Base-by-base conservation (phyloP, 2,113 vertebrate genomes). In the Alces alces region DNA sequence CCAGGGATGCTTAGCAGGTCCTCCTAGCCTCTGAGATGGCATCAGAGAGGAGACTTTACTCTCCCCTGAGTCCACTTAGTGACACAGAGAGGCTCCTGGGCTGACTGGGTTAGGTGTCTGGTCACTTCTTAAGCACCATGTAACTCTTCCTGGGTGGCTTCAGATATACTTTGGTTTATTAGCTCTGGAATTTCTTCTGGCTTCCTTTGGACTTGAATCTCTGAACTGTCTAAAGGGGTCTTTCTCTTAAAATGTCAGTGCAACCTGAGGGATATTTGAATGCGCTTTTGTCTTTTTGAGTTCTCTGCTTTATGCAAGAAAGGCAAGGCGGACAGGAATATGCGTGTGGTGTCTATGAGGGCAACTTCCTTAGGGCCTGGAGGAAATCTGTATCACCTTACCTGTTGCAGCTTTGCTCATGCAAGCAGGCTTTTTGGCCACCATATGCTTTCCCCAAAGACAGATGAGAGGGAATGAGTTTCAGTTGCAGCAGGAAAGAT, bases 381-480 rank as follows among this genome's bases (percentile, higher is more conserved):
- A 80, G 50, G 60, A 95, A 96, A 84, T 78, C 2, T 57, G 15
- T 64, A 52, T 52, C 5, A 15, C 30, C 61, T 73, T 92, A 61
- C 52, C 61, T n/a, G 17, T 33, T 92, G 19, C 70, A 60, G 9
- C 79, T 79, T 91, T 90, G 76, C 80, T 89, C 70, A 76, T 3
- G 6, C 12, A 87, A 82, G 27, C 50, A 55, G 12, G 47, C 15
- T 87, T 95, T 96, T 33, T 33, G 55, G 17, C 86, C 45, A 47
- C 39, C 25, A 45, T 21, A 7, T 47, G 50, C 82, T 95, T 30
- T 57, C n/a, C 76, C 54, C 21, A 86, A 96, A 93, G 92, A 97
- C 94, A 97, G 95, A 96, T 94, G 86, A 98, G 93, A 50, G 54
- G 55, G 61, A 58, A 84, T 36, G 52, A 33, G 19, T 30, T 96